Percentiles rank a stretch among this genome's conserved stretches.
These are phyloP conservation scores for Mechanitis messenoides DNA, from an alignment of 2,888 invertebrate genomes.

Conservation along the genomic window DNA sequence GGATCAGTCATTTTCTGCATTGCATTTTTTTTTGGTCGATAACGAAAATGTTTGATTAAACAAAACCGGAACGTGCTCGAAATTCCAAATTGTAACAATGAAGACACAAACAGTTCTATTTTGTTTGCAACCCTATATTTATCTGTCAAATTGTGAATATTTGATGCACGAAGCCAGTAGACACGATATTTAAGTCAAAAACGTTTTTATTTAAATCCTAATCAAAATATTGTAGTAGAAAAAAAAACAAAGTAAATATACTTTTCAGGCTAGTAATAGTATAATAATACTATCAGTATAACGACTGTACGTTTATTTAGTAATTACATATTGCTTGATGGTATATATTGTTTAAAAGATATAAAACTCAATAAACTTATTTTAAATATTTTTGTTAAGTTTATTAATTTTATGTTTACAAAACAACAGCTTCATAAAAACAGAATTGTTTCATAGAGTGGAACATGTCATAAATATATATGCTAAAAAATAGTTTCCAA, in stretches of 20 bases:
- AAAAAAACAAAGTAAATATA: background rate
- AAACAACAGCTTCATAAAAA: no score
- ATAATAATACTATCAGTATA: no score
- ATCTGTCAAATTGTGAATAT: slow-evolving; percentile 36
- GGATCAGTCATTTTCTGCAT: slow-evolving; percentile 15
- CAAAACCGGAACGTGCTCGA: slow-evolving; percentile 22
- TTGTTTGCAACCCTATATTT: slow-evolving; percentile 30
- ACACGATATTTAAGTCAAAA: slow-evolving; percentile 20
- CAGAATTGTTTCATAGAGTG: no score
- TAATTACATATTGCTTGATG: no score
- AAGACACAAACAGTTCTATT: slow-evolving; percentile 30
- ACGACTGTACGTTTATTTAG: no score
- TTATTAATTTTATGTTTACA: no score
- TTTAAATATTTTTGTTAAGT: no score
- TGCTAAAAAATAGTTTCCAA: no score
- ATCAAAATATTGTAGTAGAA: slow-evolving; percentile 20
- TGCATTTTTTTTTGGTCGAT: slow-evolving; percentile 16
- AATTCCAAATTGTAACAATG: slow-evolving; percentile 32
- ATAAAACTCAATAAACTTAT: no score
- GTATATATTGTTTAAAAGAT: no score
- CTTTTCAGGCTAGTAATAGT: no score
- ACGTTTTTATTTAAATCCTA: slow-evolving; percentile 39
- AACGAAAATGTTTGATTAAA: slow-evolving; percentile 27
- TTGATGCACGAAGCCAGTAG: slow-evolving; percentile 41
- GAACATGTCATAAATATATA: no score